Evolutionary conservation across 2,888 invertebrate genomes (phyloP).

Genomic region (Eilema depressum): DNA sequence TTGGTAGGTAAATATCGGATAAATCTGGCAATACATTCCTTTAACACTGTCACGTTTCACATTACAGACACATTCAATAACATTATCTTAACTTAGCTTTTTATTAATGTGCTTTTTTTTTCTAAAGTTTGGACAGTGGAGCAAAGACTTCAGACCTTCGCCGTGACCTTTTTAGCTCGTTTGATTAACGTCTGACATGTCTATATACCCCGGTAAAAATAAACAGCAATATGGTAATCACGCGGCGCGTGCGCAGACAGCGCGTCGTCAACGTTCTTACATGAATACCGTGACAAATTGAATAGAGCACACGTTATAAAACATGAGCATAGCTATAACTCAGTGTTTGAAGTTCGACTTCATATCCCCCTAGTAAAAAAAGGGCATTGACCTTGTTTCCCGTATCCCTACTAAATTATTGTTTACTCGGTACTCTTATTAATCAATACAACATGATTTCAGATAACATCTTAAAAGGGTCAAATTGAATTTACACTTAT

Average conservation of each 20-base stretch:
- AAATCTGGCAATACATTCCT: background rate
- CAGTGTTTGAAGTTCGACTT: conserved; percentile 60
- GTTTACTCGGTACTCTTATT: conserved; percentile 39
- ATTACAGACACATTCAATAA: background rate
- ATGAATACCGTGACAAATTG: conserved; percentile 69
- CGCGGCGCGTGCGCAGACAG: conserved; percentile 68
- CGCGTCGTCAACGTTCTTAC: conserved; percentile 61
- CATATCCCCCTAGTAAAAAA: conserved; percentile 64
- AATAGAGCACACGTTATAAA: conserved; percentile 56
- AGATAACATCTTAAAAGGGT: background rate
- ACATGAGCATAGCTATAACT: conserved; percentile 45
- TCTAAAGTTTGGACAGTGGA: conserved; percentile 38
- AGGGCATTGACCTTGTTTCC: conserved; percentile 70
- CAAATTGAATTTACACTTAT: too few relatives aligned
- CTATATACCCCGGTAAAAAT: conserved; percentile 68
- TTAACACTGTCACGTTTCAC: background rate
- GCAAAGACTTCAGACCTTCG: conserved; percentile 67
- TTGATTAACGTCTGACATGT: conserved; percentile 64
- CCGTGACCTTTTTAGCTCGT: conserved; percentile 75
- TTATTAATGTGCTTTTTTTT: conserved; percentile 20
- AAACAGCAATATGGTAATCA: conserved; percentile 66
- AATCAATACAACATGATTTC: conserved; percentile 17
- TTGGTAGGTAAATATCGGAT: background rate
- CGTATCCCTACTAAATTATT: conserved; percentile 47
- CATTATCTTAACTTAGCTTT: background rate